Evolutionary conservation across 53 echinoderm and acorn worm genomes (phyloP).

Genomic region (Pentamera pediparva): DNA sequence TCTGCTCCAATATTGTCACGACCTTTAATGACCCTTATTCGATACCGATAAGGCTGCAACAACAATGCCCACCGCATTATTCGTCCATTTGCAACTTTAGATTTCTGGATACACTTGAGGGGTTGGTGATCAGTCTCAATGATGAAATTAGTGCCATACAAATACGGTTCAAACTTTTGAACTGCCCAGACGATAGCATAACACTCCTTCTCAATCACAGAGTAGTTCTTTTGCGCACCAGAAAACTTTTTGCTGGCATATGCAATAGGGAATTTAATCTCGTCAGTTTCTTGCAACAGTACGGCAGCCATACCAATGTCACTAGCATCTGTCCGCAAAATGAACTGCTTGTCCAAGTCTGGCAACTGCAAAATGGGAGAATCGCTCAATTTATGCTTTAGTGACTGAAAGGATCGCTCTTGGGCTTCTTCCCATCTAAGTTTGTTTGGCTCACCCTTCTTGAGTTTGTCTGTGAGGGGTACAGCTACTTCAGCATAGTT

Average conservation of each 20-base stretch:
- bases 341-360: conserved; percentile 13
- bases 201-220: conserved; percentile 35
- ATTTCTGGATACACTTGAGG: conserved; percentile 9
- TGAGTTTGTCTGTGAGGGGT: conserved; percentile 18
- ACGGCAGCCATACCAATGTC: conserved; percentile 51
- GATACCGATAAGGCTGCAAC: conserved; percentile 9
- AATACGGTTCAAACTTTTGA: conserved; percentile 24
- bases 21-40: conserved; percentile 18
- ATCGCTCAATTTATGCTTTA: conserved; percentile 31
- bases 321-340: conserved; percentile 40
- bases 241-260: conserved; percentile 33
- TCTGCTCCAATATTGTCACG: conserved; percentile 26
- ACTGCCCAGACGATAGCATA: conserved; percentile 26
- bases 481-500: conserved; percentile 24
- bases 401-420: conserved; percentile 31
- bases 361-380: conserved; percentile 44
- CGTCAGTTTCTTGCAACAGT: conserved; percentile 32
- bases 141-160: conserved; percentile 29
- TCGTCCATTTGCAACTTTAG: conserved; percentile 27
- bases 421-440: conserved; percentile 31
- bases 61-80: conserved; percentile 26
- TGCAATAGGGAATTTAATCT: conserved; percentile 36
- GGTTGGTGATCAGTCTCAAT: conserved; percentile 40
- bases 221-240: conserved; percentile 1
- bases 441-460: conserved; percentile 38